Percentiles rank a stretch among this genome's conserved stretches.
Evolutionary conservation across 2,113 vertebrate species (phyloP).

Genomic region (Desmodus rotundus): DNA sequence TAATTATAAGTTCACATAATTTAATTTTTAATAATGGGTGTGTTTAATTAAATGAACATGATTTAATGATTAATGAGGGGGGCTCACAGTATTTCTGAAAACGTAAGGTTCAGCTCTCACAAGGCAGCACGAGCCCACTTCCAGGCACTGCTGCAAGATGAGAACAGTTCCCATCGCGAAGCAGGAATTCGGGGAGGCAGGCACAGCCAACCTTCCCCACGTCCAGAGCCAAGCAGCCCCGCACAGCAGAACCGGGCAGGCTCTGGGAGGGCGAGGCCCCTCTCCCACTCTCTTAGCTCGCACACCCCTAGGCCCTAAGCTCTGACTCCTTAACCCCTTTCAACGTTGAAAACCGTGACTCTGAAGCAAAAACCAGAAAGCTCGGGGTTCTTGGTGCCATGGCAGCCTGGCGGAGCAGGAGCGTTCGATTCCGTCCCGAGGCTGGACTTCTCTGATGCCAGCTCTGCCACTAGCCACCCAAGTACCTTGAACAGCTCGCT

Average conservation of each 20-base stretch:
- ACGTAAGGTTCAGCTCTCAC: background rate
- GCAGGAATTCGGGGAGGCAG: background rate
- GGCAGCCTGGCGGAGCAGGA: background rate
- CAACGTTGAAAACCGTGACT: background rate
- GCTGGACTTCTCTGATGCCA: background rate
- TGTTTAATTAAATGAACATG: background rate
- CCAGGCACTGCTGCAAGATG: background rate
- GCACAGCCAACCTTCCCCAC: background rate
- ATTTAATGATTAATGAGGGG: background rate
- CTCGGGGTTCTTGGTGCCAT: background rate
- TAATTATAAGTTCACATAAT: background rate
- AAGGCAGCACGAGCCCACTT: background rate
- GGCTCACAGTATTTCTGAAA: background rate
- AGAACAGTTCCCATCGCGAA: background rate
- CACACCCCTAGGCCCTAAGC: background rate
- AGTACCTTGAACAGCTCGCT: background rate
- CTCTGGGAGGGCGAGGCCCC: background rate
- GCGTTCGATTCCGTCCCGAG: background rate
- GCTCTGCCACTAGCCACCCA: background rate
- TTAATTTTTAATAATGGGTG: background rate
- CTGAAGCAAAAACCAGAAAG: constrained; percentile 44
- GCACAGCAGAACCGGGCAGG: background rate
- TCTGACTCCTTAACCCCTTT: background rate
- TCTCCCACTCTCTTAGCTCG: background rate
- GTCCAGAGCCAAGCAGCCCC: background rate